Conservation (phyloP, 2,888 invertebrate genomes). For the Acleris laterana region DNA sequence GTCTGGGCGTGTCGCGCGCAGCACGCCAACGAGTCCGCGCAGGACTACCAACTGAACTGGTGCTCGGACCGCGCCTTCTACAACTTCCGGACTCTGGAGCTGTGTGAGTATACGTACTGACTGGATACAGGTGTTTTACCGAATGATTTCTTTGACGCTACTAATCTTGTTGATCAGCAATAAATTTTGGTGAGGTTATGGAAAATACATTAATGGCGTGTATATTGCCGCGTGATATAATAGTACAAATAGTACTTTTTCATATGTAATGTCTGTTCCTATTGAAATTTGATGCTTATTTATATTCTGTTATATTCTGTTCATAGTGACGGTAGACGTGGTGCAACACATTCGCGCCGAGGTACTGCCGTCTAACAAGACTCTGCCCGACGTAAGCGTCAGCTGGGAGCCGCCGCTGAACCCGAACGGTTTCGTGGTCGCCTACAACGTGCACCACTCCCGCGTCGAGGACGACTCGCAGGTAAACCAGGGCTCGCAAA, state of each 20-base stretch:
- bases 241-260: too few relatives aligned
- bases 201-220: too few relatives aligned
- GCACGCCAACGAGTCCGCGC: conserved; percentile 79
- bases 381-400: conserved; percentile 86
- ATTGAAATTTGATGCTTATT: too few relatives aligned
- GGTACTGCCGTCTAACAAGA: conserved; percentile 71
- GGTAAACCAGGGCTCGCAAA: too few relatives aligned
- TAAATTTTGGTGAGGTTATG: too few relatives aligned
- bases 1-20: conserved; percentile 91
- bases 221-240: too few relatives aligned
- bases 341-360: conserved; percentile 80
- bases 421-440: conserved; percentile 95
- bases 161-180: too few relatives aligned
- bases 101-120: conserved; percentile 50
- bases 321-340: conserved; percentile 87
- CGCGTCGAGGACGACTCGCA: conserved; percentile 83
- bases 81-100: conserved; percentile 69
- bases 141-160: background rate
- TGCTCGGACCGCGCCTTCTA: conserved; percentile 79
- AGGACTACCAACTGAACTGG: conserved; percentile 61
- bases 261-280: too few relatives aligned
- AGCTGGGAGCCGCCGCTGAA: conserved; percentile 91
- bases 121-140: background rate
- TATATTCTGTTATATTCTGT: too few relatives aligned
- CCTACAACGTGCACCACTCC: conserved; percentile 91